Evolutionary conservation across 2,113 vertebrate genomes (phyloP), one percentile per base, ranked within the genome.

Genomic region (Oenanthe melanoleuca): DNA sequence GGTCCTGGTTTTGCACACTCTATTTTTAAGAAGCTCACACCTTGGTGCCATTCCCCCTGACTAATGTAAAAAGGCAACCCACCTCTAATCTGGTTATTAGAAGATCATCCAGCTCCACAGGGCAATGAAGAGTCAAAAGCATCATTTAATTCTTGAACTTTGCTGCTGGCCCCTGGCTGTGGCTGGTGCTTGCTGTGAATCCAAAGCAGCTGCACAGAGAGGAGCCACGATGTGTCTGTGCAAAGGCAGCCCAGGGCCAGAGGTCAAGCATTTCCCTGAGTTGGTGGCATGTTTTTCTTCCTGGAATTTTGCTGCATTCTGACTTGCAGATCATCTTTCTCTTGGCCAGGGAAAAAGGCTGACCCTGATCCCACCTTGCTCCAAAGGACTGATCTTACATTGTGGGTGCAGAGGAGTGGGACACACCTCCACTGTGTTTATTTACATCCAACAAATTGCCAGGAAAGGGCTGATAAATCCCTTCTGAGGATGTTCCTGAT

Each of bases 291-390:
- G 92, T 90, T 91, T 59, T 74, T 12, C 50, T 90, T 93, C 91
- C 70, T 87, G 91, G 74, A 93, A 78, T 94, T 94, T 88, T 7
- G 1, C 52, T 86, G 49, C 80, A 65, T 64, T 0, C 8, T 80
- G 85, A 80, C 47, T 94, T 77, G 80, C 71, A 95, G 89, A 81
- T 73, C 64, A 25, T 67, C 88, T 92, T 88, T 88, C 71, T 90
- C 31, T 59, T 13, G 3, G 56, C 34, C 47, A 57, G 63, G 37
- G 33, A 63, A n/a, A 59, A 63, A 55, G 29, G 38, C 59, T 80
- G 84, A 78, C 44, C 56, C 26, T 11, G 19, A 44, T 80, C 59
- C 63, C 67, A 83, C 20, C 60, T 66, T 2, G 1, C 31, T 93
- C 25, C 37, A n/a, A 66, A 47, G 40, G 18, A 37, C 37, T 37